Percentiles rank a stretch among this genome's conserved stretches.
Evolutionary conservation across 2,113 vertebrate species (phyloP).

Genomic region (Sardina pilchardus): DNA sequence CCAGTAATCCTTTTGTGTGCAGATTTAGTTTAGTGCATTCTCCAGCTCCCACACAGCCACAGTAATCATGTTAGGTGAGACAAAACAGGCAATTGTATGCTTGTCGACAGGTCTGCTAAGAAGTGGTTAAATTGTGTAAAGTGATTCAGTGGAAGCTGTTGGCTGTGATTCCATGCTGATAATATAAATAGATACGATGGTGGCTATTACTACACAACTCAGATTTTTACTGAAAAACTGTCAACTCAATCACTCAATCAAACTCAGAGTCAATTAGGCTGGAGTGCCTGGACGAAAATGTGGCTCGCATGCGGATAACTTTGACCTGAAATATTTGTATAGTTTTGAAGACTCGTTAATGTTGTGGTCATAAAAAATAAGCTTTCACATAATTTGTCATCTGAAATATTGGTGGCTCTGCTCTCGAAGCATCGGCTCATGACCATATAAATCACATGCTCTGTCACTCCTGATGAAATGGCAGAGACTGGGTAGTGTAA

Average conservation of each 20-base stretch:
- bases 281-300: background rate
- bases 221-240: background rate
- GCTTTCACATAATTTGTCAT: background rate
- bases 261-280: background rate
- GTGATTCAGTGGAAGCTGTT: background rate
- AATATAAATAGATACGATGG: background rate
- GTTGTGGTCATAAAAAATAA: background rate
- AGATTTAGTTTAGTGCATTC: constrained; percentile 46
- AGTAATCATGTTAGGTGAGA: constrained; percentile 49
- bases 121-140: background rate
- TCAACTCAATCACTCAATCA: background rate
- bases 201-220: background rate
- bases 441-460: background rate
- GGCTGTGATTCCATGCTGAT: background rate
- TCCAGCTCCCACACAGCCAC: constrained; percentile 49
- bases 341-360: background rate
- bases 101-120: constrained; percentile 18
- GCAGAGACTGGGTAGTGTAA: background rate
- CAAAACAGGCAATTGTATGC: constrained; percentile 44
- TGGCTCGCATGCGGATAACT: background rate
- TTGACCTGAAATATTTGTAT: background rate
- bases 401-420: background rate
- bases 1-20: constrained; percentile 54
- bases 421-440: background rate
- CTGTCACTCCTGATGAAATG: background rate